Evolutionary conservation across 2,888 invertebrate genomes (phyloP), one percentile per base, ranked within the genome.

Genomic region (Gymnosoma rotundatum): DNA sequence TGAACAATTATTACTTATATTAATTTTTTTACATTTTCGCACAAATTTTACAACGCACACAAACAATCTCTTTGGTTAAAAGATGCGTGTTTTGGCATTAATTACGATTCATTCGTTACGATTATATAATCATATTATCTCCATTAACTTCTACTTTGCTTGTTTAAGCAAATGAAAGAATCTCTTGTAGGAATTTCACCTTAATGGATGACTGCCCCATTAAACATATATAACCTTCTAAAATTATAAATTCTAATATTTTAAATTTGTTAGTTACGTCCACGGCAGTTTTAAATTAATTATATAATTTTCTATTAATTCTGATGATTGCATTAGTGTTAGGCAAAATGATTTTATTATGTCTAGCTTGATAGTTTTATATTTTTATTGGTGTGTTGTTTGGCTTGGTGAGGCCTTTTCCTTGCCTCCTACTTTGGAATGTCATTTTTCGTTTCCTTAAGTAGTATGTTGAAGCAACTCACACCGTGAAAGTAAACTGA

Each of bases 211-310:
- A 70, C 75, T 81, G 64, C 38, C 63, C 38, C 56, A 75, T 75
- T 69, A 74, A 74, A 69, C 80, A 74, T 81, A 74, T 81, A 75
- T 54, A 70, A 64, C 63, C 61, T 48, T 75, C 52, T 50, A 61
- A 76, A 76, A 80, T 80, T 66, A 75, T 80, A 80, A 83, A 76
- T 80, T 83, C 72, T 10, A 73, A 80, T 80, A 63, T 83, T 83
- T 76, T 3, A 38, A 76, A 76, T 72, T 83, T 83, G 73, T 72
- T 76, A 56, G 42, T 70, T 32, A 52, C 38, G 45, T 61, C 20
- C 42, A 36, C 8, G 36, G 21, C 56, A 70, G 56, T 38, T 4
- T 38, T 7, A n/a, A 42, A 45, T 6, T 42, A 5, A n/a, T 5
- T 63, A 5, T 56, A 45, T 18, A n/a, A 25, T 48, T 42, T 1